Evolutionary conservation across 2,113 vertebrate genomes (phyloP), one percentile per base, ranked within the genome.

Genomic region (Syngnathus floridae): DNA sequence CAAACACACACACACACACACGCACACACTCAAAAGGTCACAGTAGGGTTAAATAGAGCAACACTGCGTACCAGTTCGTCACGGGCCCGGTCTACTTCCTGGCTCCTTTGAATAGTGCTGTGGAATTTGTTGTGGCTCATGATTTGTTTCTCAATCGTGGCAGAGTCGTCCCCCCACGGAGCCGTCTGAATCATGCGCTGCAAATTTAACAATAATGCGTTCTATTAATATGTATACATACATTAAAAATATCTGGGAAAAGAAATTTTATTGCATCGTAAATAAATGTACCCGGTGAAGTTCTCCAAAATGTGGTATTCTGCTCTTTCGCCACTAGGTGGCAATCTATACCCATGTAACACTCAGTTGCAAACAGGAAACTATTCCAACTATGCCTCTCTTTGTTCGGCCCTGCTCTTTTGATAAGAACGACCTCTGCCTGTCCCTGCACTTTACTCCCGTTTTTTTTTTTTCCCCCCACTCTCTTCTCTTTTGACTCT

Each of bases 181-280:
- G 93, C 77, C 0, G 86, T 79, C 69, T 98, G 94, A 83, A 98
- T 94, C 80, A 95, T 89, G 43, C 89, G 90, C 97, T 99, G 66
- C 19, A 67, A 68, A 13, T 14, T 1, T 7, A 61, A n/a, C 19
- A n/a, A 51, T 51, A 21, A 51, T 1, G 1, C 4, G 3, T 4
- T 45, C 0, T 4, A 45, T 45, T 14, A 13, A 45, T 41, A 11
- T 41, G 11, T 41, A 41, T 41, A 41, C 11, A 41, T 41, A 11
- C 11, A 11, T 11, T 17, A 17, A 17, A 46, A 17, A 17, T 10
- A 46, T 10, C 19, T 3, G 16, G 12, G 7, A 48, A 13, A 19
- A 31, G 26, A 2, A 7, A 0, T n/a, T 48, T 48, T 17, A 48
- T 48, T 19, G 46, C 14, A 57, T 17, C 40, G 14, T 12, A 57